Evolutionary conservation across 2,797 vertebrate species (phyloP), one percentile per base, ranked within the genome.

Genomic region (Acridotheres tristis): DNA sequence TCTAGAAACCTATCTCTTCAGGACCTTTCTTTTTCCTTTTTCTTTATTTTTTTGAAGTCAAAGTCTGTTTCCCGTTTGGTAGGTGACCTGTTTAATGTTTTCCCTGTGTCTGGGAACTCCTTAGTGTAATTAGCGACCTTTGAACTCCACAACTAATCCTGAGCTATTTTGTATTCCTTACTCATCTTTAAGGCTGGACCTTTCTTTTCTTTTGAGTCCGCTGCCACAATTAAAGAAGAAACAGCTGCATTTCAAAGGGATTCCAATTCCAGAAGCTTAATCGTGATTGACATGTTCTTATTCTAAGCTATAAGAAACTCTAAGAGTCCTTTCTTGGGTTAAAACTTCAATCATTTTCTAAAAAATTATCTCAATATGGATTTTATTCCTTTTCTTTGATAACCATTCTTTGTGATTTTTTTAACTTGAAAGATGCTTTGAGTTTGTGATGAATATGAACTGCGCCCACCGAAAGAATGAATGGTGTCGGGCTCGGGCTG

Each of bases 241-340:
- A 98, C 98, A 98, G 98, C 98, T 98, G 98, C 98, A 98, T 98
- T 98, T 98, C 98, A 98, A 98, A 98, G 98, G 98, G 98, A 98
- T 98, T 98, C 98, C 97, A 96, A 98, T 97, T 98, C 98, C 98
- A 98, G 98, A 98, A 98, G 98, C 98, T 98, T 98, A 98, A 98
- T 98, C 98, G 97, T 98, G 98, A 98, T 98, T 98, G 98, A 98
- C 98, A 98, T 84, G 97, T 98, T 98, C 98, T 98, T 98, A 98
- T 98, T 98, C 98, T 98, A 98, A 98, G 98, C 98, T 98, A 98
- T 98, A 98, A 98, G 98, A 98, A 98, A 98, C 97, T 98, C 97
- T 98, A 96, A 98, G 98, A 98, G 98, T 98, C 97, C 98, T 98
- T 98, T 98, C 98, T 98, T 98, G 98, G 98, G 98, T 98, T 98